Evolutionary conservation across 2,797 vertebrate genomes (phyloP), one percentile per base, ranked within the genome.

Genomic region (Hydrocynus forskahlii): DNA sequence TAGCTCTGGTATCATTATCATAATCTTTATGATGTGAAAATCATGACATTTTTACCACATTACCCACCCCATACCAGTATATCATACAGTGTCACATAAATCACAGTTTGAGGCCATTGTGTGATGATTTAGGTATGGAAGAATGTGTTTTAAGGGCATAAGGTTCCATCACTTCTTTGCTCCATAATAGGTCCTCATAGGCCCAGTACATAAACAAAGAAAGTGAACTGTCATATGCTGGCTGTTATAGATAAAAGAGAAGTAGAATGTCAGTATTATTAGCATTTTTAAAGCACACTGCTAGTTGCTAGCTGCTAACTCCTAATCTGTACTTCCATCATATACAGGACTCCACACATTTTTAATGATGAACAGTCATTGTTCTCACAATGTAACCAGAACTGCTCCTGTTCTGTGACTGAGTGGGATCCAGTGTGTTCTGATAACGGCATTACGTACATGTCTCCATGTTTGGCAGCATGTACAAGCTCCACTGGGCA

Each of bases 361-460:
- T 93, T 92, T 0, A 83, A 91, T 52, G 13, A 82, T 54, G 90
- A 87, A 60, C 91, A 84, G 19, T 84, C 82, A 54, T 85, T 97
- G 0, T 86, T 95, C 48, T 92, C 93, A 38, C 92, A 88, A 54
- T 99, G 97, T 85, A 99, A 99, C 88, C 83, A 60, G 12, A 81
- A 89, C 69, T 99, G 97, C 80, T 93, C 92, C 0, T 97, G 96
- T 70, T 90, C 91, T 0, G 57, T 88, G 13, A 93, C 94, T 80
- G 92, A 90, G 29, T 99, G 97, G 97, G 97, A 99, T 57, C 97
- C 97, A 0, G 95, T 98, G 79, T 99, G 97, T 74, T 96, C 96
- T 0, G 92, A 90, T 81, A 94, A 95, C 2, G 94, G 96, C 25
- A 90, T 98, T 78, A 95, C 96, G 0, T 98, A 96, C 0, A 84